A percentile compares a stretch with the other conserved stretches of the same genome.
Evolutionary conservation across 2,797 vertebrate genomes (phyloP).

Genomic region (Argyrosomus regius): DNA sequence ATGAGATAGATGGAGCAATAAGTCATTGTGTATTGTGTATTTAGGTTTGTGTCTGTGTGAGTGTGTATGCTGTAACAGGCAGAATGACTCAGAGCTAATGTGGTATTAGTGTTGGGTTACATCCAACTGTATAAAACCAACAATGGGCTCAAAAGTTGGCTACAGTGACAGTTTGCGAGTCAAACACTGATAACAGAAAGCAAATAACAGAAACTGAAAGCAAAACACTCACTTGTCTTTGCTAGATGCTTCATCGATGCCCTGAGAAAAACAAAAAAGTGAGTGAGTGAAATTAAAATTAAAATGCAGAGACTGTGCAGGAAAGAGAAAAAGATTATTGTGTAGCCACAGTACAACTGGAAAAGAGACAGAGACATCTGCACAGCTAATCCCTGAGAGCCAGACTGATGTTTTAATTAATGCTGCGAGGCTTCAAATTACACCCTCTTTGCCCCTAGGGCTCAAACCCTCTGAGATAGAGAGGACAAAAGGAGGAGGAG

Average conservation of each 20-base stretch:
- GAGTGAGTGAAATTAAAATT: slow-evolving; percentile 52
- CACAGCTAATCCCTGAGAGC: slow-evolving; percentile 81
- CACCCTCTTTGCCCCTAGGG: slow-evolving; percentile 76
- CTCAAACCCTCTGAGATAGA: slow-evolving; percentile 71
- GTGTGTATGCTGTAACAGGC: slow-evolving; percentile 48
- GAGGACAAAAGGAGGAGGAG: slow-evolving; percentile 64
- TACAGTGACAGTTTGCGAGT: slow-evolving; percentile 60
- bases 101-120: slow-evolving; percentile 57
- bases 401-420: slow-evolving; percentile 86
- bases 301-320: slow-evolving; percentile 50
- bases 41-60: slow-evolving; percentile 34
- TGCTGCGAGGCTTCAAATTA: slow-evolving; percentile 84
- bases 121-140: slow-evolving; percentile 67
- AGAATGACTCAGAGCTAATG: slow-evolving; percentile 65
- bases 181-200: slow-evolving; percentile 48
- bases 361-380: slow-evolving; percentile 81
- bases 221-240: slow-evolving; percentile 95
- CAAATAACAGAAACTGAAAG: slow-evolving; percentile 34
- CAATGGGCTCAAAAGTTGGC: slow-evolving; percentile 58
- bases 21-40: slow-evolving; percentile 50
- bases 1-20: slow-evolving; percentile 53
- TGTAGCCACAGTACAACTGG: slow-evolving; percentile 65
- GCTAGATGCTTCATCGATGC: slow-evolving; percentile 95
- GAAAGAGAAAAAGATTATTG: slow-evolving; percentile 67
- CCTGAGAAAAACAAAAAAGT: slow-evolving; percentile 83